Evolutionary conservation across 2,113 vertebrate species (phyloP).

Genomic region (Corapipo altera): DNA sequence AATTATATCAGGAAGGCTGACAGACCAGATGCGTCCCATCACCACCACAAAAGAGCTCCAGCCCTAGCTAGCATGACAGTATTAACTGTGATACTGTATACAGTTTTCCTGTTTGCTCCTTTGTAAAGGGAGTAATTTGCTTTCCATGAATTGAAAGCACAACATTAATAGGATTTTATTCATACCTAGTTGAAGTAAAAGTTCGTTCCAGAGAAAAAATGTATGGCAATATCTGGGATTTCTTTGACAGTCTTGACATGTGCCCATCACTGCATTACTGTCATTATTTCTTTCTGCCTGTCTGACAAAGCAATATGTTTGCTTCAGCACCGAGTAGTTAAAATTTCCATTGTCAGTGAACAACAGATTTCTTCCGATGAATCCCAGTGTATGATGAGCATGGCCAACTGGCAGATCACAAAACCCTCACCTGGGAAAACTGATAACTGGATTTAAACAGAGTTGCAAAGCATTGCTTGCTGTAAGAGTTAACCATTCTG

Average conservation of each 20-base stretch:
- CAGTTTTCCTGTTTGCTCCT: background rate
- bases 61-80: background rate
- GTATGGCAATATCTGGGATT: background rate
- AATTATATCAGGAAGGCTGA: background rate
- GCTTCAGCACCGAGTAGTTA: background rate
- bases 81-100: background rate
- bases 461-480: background rate
- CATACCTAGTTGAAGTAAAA: background rate
- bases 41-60: background rate
- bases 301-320: background rate
- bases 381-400: background rate
- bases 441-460: background rate
- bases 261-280: background rate
- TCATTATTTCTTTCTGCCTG: background rate
- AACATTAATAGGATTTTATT: background rate
- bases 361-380: background rate
- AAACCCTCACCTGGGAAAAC: background rate
- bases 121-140: background rate
- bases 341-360: background rate
- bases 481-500: accelerated
- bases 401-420: background rate
- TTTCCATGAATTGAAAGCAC: background rate
- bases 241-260: background rate
- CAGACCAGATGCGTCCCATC: background rate
- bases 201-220: background rate